phyloP scores from a whole-genome alignment of 2,113 vertebrate species.

The Gymnobelideus leadbeateri region DNA sequence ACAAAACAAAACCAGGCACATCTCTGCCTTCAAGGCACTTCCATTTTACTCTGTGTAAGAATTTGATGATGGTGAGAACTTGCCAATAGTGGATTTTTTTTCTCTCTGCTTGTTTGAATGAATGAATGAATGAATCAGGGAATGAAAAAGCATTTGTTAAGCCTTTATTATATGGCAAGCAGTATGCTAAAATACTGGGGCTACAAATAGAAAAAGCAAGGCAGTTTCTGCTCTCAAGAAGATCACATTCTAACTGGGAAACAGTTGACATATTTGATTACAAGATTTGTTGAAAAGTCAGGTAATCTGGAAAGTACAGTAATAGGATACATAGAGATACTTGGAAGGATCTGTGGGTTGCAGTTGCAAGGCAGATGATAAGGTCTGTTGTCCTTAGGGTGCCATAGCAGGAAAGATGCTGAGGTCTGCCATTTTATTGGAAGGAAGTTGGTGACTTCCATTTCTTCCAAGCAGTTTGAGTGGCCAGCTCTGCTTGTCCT shows the following conservation, averaged over 20 bases:
- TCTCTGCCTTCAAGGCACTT: neutral
- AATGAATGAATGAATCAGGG: neutral
- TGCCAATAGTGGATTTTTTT: neutral
- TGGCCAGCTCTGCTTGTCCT: neutral
- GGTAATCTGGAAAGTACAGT: neutral
- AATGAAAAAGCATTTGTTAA: neutral
- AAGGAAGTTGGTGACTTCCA: neutral
- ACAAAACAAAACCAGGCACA: neutral
- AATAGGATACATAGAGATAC: neutral
- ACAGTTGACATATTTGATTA: neutral
- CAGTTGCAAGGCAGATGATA: no score
- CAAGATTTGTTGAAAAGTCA: neutral
- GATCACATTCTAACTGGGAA: neutral
- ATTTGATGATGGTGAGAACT: neutral
- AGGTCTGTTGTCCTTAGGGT: no score
- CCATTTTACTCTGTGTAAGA: neutral
- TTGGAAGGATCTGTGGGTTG: neutral
- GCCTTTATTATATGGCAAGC: neutral
- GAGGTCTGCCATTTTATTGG: neutral
- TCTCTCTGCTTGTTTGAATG: neutral
- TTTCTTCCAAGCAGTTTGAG: neutral
- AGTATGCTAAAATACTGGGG: neutral
- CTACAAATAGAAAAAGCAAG: neutral
- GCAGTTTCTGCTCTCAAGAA: neutral
- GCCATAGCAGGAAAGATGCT: neutral